Evolutionary conservation across 2,113 vertebrate species (phyloP).

Genomic region (Nibea coibor): DNA sequence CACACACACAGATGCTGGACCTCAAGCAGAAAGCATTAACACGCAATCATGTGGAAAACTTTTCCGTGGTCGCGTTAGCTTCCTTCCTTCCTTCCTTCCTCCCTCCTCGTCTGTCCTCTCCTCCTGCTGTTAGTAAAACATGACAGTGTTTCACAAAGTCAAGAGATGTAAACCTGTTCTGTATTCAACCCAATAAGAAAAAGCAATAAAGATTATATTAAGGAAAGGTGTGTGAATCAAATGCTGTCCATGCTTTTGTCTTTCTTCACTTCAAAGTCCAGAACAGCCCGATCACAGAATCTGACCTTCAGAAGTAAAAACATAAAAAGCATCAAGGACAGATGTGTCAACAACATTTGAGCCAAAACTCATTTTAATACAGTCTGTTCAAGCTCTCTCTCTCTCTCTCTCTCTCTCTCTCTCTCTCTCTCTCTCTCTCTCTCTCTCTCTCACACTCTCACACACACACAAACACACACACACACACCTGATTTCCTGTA

Average conservation of each 20-base stretch:
- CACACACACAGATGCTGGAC: slow-evolving; percentile 84
- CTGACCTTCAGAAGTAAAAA: no score
- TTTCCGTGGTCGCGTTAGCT: slow-evolving; percentile 25
- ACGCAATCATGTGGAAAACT: slow-evolving; percentile 84
- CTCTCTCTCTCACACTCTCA: no score
- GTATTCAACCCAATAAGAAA: slow-evolving; percentile 91
- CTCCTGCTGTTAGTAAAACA: slow-evolving; percentile 70
- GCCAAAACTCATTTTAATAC: no score
- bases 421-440: no score
- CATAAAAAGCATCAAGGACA: no score
- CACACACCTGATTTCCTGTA: no score
- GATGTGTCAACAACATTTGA: no score
- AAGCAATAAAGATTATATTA: slow-evolving; percentile 98
- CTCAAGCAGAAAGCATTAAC: slow-evolving; percentile 87
- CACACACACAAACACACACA: no score
- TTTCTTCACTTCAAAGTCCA: background rate
- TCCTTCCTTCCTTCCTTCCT: background rate
- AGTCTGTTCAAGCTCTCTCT: no score
- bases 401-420: no score
- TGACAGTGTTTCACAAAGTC: slow-evolving; percentile 85
- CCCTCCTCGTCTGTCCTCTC: background rate
- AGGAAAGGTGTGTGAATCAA: slow-evolving; percentile 73
- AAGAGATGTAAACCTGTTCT: slow-evolving; percentile 91
- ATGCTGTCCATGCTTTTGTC: slow-evolving; percentile 13
- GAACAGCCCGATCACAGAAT: no score